phyloP scores from a whole-genome alignment of 2,113 vertebrate species.

The Orthonyx spaldingii region DNA sequence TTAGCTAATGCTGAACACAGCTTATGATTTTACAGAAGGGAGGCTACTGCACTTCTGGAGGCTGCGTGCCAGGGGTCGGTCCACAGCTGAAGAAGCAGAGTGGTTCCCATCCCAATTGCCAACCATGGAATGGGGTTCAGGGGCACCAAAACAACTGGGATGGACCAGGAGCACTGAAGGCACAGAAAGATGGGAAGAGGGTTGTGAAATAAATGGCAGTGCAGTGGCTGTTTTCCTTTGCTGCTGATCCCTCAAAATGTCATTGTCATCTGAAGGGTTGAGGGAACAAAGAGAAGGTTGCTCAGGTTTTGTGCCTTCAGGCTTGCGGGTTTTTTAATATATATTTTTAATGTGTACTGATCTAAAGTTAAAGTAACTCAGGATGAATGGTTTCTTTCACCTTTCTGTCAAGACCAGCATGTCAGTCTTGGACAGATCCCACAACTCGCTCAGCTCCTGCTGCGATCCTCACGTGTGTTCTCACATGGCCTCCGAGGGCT shows the following conservation, averaged over 20 bases:
- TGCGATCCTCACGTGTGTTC: neutral
- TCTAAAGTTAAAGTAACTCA: neutral
- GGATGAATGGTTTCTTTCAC: neutral
- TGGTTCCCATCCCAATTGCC: neutral
- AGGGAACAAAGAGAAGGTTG: neutral
- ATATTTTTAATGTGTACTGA: neutral
- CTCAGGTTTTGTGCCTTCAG: neutral
- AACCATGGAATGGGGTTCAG: neutral
- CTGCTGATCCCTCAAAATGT: neutral
- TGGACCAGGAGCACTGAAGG: neutral
- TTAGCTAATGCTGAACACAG: neutral
- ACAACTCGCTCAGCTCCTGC: accelerated
- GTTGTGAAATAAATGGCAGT: neutral
- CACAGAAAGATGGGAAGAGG: neutral
- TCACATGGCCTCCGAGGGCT: accelerated
- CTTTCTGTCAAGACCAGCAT: neutral
- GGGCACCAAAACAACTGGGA: accelerated
- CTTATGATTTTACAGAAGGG: neutral
- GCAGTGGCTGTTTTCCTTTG: neutral
- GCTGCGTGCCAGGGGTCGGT: neutral
- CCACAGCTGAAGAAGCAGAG: neutral
- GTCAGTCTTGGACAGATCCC: neutral
- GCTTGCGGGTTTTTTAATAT: neutral
- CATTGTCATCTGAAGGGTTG: neutral
- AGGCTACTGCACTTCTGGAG: neutral